Percentiles rank a stretch among this genome's conserved stretches.
These are phyloP conservation scores for Drosophila bipectinata DNA, from an alignment of 1,140 invertebrate genomes.

Conservation along the genomic window DNA sequence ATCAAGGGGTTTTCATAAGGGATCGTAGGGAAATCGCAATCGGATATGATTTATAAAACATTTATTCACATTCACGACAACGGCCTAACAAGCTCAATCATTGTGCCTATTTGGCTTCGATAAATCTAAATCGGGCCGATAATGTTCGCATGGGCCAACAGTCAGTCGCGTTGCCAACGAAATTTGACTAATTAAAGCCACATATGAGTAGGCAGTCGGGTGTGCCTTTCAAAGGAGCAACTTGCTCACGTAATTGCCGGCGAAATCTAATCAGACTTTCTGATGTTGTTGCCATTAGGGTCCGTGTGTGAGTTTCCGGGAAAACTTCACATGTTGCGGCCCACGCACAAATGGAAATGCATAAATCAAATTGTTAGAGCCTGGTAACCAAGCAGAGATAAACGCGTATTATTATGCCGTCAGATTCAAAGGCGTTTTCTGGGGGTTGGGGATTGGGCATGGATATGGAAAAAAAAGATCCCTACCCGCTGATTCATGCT, in stretches of 20 bases:
- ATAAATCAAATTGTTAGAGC: slow-evolving; percentile 77
- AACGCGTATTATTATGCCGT: slow-evolving; percentile 78
- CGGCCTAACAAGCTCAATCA: slow-evolving; percentile 48
- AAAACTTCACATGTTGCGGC: slow-evolving; percentile 37
- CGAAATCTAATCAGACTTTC: slow-evolving; percentile 69
- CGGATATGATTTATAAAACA: slow-evolving; percentile 51
- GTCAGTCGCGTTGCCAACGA: slow-evolving; percentile 45
- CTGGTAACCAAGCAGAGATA: slow-evolving; percentile 76
- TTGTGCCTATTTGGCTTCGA: slow-evolving; percentile 42
- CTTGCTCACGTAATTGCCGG: slow-evolving; percentile 65
- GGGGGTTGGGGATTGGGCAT: neutral
- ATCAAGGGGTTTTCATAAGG: neutral
- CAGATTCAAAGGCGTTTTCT: slow-evolving; percentile 26
- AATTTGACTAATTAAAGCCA: slow-evolving; percentile 52
- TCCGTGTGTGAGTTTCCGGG: slow-evolving; percentile 34
- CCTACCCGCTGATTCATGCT: slow-evolving; percentile 47
- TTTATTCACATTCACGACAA: slow-evolving; percentile 33
- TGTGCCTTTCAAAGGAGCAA: slow-evolving; percentile 58
- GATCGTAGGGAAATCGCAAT: slow-evolving; percentile 30
- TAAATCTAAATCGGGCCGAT: slow-evolving; percentile 42
- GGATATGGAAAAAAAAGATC: slow-evolving; percentile 6
- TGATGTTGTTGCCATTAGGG: slow-evolving; percentile 60
- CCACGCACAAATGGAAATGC: slow-evolving; percentile 72
- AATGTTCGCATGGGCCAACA: slow-evolving; percentile 36
- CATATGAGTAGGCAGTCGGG: slow-evolving; percentile 30